phyloP scores from a whole-genome alignment of 2,888 invertebrate species.

The Acrobasis consociella region DNA sequence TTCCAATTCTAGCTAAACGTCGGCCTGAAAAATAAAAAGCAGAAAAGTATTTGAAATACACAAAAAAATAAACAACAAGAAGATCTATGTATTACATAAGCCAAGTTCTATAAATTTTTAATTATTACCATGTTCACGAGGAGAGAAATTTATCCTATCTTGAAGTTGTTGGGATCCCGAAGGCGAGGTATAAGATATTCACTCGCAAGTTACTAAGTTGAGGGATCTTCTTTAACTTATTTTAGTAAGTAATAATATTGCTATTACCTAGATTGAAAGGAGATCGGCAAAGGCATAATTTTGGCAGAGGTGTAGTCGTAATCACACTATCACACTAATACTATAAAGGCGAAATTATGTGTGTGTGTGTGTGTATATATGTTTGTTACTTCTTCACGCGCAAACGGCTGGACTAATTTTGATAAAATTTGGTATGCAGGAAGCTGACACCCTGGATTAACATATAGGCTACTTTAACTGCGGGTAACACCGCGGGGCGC shows the following conservation, averaged over 20 bases:
- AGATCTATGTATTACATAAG: background rate
- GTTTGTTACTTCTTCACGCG: too few species aligned
- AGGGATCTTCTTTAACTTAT: background rate
- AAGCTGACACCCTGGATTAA: too few species aligned
- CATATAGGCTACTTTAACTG: too few species aligned
- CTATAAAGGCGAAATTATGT: too few species aligned
- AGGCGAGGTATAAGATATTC: background rate
- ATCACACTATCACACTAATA: too few species aligned
- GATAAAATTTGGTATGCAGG: too few species aligned
- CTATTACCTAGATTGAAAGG: slow-evolving; percentile 16
- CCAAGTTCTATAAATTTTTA: background rate
- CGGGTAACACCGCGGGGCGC: too few species aligned
- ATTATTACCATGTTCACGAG: background rate
- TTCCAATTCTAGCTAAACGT: slow-evolving; percentile 18
- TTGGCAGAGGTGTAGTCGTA: too few species aligned
- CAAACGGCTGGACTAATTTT: too few species aligned
- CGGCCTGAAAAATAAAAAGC: slow-evolving; percentile 44
- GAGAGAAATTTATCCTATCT: background rate
- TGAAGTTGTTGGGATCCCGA: background rate
- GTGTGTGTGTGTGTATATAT: too few species aligned
- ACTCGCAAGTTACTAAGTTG: background rate
- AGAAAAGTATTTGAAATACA: background rate
- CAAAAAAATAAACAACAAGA: too few species aligned
- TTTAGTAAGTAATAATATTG: background rate
- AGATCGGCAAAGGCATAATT: too few species aligned